Base-by-base conservation (phyloP, 2,888 invertebrate species). In the Catocala fraxini region DNA sequence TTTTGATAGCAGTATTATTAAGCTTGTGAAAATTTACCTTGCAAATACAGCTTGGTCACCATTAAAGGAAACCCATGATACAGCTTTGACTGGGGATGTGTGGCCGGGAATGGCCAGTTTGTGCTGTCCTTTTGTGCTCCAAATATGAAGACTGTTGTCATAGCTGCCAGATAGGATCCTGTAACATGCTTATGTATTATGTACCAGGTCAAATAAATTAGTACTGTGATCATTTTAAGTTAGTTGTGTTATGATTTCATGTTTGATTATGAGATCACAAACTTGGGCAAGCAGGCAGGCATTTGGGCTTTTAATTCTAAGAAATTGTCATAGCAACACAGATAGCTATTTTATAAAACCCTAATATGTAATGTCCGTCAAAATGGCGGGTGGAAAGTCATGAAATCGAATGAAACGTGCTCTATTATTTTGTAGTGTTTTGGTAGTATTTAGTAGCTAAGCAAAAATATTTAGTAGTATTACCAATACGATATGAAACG, bases 121-220 rank as follows among this genome's bases (percentile, higher is more conserved):
- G 84, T 98, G 97, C 81, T 97, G 97, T 5, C 99, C 98, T 87
- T 97, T 97, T 4, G 95, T 95, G 10, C 97, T 97, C 98, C 99
- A 99, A 65, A 99, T 95, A 80, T 98, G 97, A 47, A 99, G 91
- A 57, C 98, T 97, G 86, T 98, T 97, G 87, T 99, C 99, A 90
- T 99, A 99, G 87, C 98, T 97, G 25, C 99, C 99, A 55, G 98
- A 97, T 49, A 99, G 87, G 66, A 99, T 97, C 97, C 98, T 98
- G 79, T 41, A 93, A 91, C 4, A 25, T 25, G 25, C 25, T 3
- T 25, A 25, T 25, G 25, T 25, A 25, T 25, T 25, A 25, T 25
- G 25, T 25, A 4, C 25, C 1, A 25, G 4, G 3, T 25, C 25
- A 3, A 25, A 25, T 25, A 25, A 25, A 25, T 25, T 3, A 25